Evolutionary conservation across 2,797 vertebrate genomes (phyloP), one percentile per base, ranked within the genome.

Genomic region (Acanthurus tractus): DNA sequence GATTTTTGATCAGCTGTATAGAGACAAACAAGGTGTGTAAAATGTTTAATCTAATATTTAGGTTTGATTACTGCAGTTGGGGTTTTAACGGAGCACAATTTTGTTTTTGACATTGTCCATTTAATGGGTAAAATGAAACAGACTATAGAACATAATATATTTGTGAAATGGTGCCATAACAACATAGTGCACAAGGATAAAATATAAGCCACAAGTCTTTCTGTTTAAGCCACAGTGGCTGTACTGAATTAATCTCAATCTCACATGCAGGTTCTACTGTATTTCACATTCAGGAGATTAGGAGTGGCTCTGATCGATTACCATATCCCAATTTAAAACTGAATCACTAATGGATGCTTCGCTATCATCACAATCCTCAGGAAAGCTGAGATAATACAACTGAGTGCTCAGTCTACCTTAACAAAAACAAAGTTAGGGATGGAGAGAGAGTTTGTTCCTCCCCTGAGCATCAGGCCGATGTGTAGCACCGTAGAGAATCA

Each of bases 401-500:
- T 52, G 46, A 59, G 36, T 59, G 40, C 63, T 82, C 56, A 71
- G 25, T 55, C 62, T n/a, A 46, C 42, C n/a, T 23, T 23, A 46
- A 40, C 13, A 44, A 78, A 82, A 69, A 82, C 68, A 76, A 80
- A 79, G 55, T 29, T 40, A 74, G 10, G 25, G 58, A 65, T 23
- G 61, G 36, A 68, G 18, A 74, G 52, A 82, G 58, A 74, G 57
- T 68, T 58, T 81, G 70, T 74, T 79, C 46, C 48, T 77, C 72
- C 50, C 48, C 45, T 74, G 79, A 79, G 79, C 58, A 56, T 83
- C 76, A 83, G 55, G 70, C 62, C 0, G 22, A 75, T 73, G 49
- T 62, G 69, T 52, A 49, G 57, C 49, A 57, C 81, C 76, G 52
- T 48, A 77, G 76, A 84, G 81, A 87, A 84, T 88, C 83, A 82